A percentile compares a stretch with the other conserved stretches of the same genome.
Conservation (phyloP, 2,888 invertebrate species). For the Lasioglossum marginatum region DNA sequence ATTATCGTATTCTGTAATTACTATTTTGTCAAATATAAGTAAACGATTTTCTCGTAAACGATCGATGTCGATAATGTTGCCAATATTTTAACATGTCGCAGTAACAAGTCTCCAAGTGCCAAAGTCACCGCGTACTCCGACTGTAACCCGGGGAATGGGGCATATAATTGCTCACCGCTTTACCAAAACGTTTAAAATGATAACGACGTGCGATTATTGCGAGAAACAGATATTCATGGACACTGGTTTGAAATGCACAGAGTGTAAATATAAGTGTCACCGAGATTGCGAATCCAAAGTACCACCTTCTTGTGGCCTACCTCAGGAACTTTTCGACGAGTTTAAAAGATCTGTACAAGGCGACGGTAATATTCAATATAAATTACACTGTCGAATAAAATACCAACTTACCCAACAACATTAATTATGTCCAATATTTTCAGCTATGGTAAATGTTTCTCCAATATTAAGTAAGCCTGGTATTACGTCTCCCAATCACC, state of each 20-base stretch:
- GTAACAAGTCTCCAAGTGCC: conserved; percentile 86
- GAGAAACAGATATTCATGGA: conserved; percentile 95
- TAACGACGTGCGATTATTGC: conserved; percentile 95
- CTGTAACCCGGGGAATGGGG: conserved; percentile 92
- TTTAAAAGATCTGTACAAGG: conserved; percentile 91
- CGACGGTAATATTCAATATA: conserved; percentile 84
- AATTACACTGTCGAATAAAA: not conserved
- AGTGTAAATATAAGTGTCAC: conserved; percentile 97
- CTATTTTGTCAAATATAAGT: no score
- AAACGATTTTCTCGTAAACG: not conserved
- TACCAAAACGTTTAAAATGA: conserved; percentile 94
- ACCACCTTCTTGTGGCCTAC: conserved; percentile 96
- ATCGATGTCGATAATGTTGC: not conserved
- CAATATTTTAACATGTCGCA: conserved; percentile 65
- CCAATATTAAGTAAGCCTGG: conserved; percentile 85
- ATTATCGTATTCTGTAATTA: no score
- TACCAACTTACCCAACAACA: not conserved
- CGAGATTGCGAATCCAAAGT: conserved; percentile 96
- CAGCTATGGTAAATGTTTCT: conserved; percentile 83
- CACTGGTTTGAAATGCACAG: conserved; percentile 94
- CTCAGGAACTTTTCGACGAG: conserved; percentile 93
- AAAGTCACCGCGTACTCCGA: conserved; percentile 91
- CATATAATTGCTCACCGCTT: conserved; percentile 96
- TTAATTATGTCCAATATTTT: conserved; percentile 29
- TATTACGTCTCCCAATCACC: conserved; percentile 83